A percentile compares a stretch with the other conserved stretches of the same genome.
phyloP scores from a whole-genome alignment of 1,140 invertebrate genomes.

The Drosophila ironensis region DNA sequence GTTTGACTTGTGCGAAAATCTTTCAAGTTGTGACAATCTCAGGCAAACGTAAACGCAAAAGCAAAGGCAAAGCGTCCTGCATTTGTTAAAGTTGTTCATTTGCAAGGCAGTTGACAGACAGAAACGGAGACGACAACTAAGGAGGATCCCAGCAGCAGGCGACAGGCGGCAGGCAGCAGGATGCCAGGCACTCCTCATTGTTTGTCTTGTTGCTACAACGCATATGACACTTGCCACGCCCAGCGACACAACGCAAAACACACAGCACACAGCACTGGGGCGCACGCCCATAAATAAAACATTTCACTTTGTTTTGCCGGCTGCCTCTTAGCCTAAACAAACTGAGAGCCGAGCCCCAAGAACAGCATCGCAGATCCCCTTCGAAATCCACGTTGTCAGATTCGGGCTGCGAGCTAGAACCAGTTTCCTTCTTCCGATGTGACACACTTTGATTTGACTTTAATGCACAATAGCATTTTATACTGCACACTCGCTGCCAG shows the following conservation, averaged over 20 bases:
- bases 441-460: conserved; percentile 73
- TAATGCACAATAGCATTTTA: conserved; percentile 73
- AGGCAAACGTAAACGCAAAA: conserved; percentile 27
- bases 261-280: conserved; percentile 17
- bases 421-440: conserved; percentile 19
- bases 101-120: conserved; percentile 70
- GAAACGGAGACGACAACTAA: conserved; percentile 36
- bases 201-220: conserved; percentile 75
- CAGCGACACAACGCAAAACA: conserved; percentile 32
- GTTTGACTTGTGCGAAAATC: conserved; percentile 75
- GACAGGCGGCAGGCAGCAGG: conserved; percentile 33
- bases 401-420: not conserved
- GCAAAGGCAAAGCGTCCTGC: conserved; percentile 37
- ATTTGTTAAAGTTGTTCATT: conserved; percentile 79
- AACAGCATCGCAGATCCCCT: not conserved
- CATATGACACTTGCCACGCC: conserved; percentile 69
- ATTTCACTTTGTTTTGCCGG: conserved; percentile 76
- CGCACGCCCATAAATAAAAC: conserved; percentile 72
- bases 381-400: not conserved
- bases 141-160: conserved; percentile 5
- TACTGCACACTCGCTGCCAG: not conserved
- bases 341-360: conserved; percentile 19
- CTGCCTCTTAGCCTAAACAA: conserved; percentile 58
- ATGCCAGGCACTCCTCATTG: conserved; percentile 37
- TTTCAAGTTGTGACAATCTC: conserved; percentile 69